These are phyloP conservation scores for Lasioglossum oenotherae DNA, from an alignment of 2,888 invertebrate species.

Conservation along the genomic window DNA sequence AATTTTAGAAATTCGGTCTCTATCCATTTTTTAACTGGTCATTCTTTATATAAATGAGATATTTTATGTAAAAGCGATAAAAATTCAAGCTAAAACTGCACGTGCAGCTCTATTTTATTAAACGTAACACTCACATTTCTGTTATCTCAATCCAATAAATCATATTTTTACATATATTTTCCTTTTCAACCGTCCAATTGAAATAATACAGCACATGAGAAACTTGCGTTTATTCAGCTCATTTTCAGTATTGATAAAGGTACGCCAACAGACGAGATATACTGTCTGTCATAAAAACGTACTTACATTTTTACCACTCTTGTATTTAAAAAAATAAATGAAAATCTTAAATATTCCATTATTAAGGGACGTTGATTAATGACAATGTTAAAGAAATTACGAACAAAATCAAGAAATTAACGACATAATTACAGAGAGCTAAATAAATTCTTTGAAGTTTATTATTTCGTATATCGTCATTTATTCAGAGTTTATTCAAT, in stretches of 20 bases:
- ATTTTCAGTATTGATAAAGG: not conserved
- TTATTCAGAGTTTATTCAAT: not conserved
- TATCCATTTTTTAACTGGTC: not conserved
- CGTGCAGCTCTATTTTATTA: not conserved
- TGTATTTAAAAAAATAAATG: not conserved
- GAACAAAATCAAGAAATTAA: not conserved
- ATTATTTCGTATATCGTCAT: not conserved
- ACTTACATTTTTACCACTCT: not conserved
- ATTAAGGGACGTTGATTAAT: not conserved
- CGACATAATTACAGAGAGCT: not conserved
- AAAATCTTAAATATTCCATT: not conserved
- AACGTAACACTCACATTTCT: not conserved
- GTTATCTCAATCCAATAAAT: conserved; percentile 2
- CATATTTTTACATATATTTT: not conserved
- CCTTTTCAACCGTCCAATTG: not conserved
- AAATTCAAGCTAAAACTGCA: not conserved
- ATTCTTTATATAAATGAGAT: not conserved
- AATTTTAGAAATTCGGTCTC: not conserved
- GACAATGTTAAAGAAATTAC: not conserved
- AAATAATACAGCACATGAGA: not conserved
- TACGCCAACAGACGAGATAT: not conserved
- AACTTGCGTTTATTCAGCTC: not conserved
- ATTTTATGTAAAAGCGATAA: not conserved
- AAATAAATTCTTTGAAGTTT: not conserved
- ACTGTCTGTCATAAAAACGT: not conserved